Percentiles rank a stretch among this genome's conserved stretches.
Conservation (phyloP, 2,797 vertebrate genomes). For the Chelon labrosus region DNA sequence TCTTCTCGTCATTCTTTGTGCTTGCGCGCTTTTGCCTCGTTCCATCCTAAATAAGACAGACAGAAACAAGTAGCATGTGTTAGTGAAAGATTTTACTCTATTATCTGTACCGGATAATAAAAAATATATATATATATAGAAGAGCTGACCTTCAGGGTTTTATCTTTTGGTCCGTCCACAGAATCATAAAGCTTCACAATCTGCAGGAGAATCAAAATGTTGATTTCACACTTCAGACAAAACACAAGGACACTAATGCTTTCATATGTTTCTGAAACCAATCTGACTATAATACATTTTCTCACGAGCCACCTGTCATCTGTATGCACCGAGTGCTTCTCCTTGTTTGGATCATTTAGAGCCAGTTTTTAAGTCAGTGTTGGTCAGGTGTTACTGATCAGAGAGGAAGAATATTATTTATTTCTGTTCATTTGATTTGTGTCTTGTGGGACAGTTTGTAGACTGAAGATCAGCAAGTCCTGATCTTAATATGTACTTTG, state of each 20-base stretch:
- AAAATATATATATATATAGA: background rate
- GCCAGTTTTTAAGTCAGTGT: background rate
- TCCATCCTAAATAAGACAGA: conserved; percentile 57
- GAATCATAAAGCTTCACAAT: conserved; percentile 81
- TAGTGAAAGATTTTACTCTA: rapidly evolving
- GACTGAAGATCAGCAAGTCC: too few species aligned
- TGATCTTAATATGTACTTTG: background rate
- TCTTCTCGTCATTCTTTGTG: conserved; percentile 47
- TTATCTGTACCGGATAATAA: background rate
- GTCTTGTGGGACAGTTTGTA: background rate
- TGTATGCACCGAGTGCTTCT: background rate
- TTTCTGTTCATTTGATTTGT: background rate
- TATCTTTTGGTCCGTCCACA: conserved; percentile 38
- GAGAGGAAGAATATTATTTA: background rate
- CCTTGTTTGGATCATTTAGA: too few species aligned
- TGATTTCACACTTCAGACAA: background rate
- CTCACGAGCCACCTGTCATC: too few species aligned
- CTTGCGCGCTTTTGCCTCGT: conserved; percentile 53
- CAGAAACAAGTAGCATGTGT: conserved; percentile 12
- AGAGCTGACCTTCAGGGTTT: conserved; percentile 47
- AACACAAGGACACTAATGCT: background rate
- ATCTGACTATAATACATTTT: too few species aligned
- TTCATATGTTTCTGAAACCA: too few species aligned
- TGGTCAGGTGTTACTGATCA: background rate
- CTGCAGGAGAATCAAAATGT: conserved; percentile 60